Conservation (phyloP, 2,113 vertebrate genomes). For the Phrynosoma blainvillii region DNA sequence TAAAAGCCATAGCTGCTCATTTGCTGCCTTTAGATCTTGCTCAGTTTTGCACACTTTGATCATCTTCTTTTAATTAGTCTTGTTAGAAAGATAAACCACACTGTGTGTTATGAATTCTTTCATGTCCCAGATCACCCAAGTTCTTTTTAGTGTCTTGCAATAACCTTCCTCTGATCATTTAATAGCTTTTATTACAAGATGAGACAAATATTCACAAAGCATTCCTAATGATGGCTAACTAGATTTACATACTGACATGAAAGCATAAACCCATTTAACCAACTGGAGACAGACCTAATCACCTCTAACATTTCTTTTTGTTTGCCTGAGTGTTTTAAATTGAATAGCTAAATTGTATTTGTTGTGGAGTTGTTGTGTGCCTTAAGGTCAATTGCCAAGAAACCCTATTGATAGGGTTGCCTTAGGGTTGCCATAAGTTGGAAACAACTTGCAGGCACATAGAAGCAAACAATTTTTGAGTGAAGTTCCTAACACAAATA, state of each 20-base stretch:
- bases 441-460: no score
- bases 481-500: no score
- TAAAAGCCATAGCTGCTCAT: not conserved
- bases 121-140: not conserved
- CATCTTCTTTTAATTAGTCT: conserved; percentile 18
- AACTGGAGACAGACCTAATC: not conserved
- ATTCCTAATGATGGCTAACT: not conserved
- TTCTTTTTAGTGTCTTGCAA: not conserved
- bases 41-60: conserved; percentile 27
- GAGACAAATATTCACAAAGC: not conserved
- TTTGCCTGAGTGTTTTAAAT: not conserved
- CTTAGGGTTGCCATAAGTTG: no score
- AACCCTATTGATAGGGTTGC: no score
- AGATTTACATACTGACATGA: not conserved
- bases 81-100: conserved; percentile 33
- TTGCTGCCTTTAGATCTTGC: not conserved
- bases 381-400: no score
- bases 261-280: not conserved
- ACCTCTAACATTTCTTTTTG: not conserved
- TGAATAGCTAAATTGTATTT: not conserved
- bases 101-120: not conserved
- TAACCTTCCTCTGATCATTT: not conserved
- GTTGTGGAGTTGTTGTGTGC: no score
- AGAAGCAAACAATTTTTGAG: no score
- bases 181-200: not conserved